Base-by-base conservation (phyloP, 2,797 vertebrate genomes). In the Chelon labrosus region DNA sequence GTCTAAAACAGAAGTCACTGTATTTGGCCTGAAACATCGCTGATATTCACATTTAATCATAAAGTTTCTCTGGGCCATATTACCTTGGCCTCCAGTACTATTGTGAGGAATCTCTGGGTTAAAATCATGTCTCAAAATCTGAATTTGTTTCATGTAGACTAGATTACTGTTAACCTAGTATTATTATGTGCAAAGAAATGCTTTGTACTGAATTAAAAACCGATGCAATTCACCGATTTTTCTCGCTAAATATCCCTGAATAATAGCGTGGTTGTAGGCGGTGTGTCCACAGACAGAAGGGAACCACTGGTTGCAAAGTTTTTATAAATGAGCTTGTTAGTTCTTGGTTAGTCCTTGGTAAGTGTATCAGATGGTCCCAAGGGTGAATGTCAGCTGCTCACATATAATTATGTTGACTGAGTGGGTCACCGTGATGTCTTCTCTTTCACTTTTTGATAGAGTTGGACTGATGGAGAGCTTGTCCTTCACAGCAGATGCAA, bases 401-500 rank as follows among this genome's bases (percentile, higher is more conserved):
- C 49, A 50, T 73, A 31, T 39, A 67, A 76, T 79, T 70, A 72
- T 58, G 44, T 39, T 73, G 74, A 85, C 51, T 62, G 73, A 83
- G 37, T 2, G 14, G 12, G 63, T 55, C 73, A 9, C 14, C 39
- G 2, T 46, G 37, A 16, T 42, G 70, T 73, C 49, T 41, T 65
- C 56, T 62, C 46, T 79, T 63, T 70, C 31, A 57, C 69, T 67
- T 52, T 65, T 37, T 80, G 53, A 75, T 79, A 58, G 52, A 68
- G 77, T 80, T 10, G 50, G 39, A 20, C 47, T 65, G 52, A 73
- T 37, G 59, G 65, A 69, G 9, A 51, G 50, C 62, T 51, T 62
- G 41, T 72, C 72, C 74, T 75, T 85, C 78, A 77, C 56, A 54
- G 62, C 17, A 62, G 46, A 86, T 77, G 64, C 6, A 46, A 79